These are phyloP conservation scores for Epinephelus fuscoguttatus DNA, from an alignment of 2,113 vertebrate species.

Conservation along the genomic window DNA sequence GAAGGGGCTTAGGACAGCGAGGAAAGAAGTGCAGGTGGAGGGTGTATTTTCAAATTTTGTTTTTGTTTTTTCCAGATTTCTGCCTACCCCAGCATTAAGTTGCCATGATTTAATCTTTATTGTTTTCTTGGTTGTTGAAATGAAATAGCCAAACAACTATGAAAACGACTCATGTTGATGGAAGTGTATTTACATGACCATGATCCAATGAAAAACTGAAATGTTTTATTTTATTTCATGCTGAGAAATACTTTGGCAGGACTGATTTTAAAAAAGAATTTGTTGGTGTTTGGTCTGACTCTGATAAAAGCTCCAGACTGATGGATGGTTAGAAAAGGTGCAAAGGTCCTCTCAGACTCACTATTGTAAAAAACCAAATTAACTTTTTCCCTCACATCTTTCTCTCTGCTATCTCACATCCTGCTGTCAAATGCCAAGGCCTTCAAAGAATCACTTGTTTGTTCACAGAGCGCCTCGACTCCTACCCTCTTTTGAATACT, in stretches of 20 bases:
- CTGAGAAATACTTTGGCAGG: too few relatives aligned
- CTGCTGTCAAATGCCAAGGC: conserved; percentile 59
- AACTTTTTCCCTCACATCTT: conserved; percentile 13
- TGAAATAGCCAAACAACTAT: neutral
- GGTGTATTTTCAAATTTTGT: too few relatives aligned
- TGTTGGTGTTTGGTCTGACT: neutral
- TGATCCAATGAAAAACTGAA: neutral
- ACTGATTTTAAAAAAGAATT: neutral
- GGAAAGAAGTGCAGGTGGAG: too few relatives aligned
- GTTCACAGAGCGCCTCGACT: conserved; percentile 26
- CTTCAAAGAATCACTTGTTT: conserved; percentile 59
- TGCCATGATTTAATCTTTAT: neutral
- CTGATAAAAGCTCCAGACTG: conserved; percentile 18
- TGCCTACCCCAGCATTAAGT: too few relatives aligned
- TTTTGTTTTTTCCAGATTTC: too few relatives aligned
- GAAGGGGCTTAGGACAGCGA: too few relatives aligned
- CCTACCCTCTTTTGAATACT: conserved; percentile 35
- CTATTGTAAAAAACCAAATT: conserved; percentile 43
- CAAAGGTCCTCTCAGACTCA: conserved; percentile 14
- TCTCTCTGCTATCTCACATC: conserved; percentile 30
- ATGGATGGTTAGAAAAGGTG: conserved; percentile 16
- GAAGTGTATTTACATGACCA: neutral
- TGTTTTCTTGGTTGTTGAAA: neutral
- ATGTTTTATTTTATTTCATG: neutral
- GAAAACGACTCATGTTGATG: neutral